Conservation (phyloP, 2,113 vertebrate genomes). For the Gambusia holbrooki region DNA sequence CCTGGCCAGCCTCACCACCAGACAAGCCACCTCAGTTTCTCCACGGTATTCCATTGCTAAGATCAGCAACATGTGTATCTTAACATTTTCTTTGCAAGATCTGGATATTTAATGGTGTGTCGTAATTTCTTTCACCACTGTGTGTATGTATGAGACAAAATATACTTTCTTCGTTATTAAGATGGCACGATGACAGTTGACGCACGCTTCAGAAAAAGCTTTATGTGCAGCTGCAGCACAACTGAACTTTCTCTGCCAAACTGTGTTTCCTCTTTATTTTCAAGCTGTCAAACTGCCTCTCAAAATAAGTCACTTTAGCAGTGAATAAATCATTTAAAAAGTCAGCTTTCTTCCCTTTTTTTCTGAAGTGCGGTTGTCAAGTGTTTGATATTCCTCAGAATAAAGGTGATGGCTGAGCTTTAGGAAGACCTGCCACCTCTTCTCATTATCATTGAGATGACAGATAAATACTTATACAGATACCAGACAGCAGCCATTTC, state of each 20-base stretch:
- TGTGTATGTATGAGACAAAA: not conserved
- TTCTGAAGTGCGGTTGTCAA: conserved; percentile 13
- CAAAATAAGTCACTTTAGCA: conserved; percentile 23
- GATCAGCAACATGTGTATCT: not conserved
- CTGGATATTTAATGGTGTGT: not conserved
- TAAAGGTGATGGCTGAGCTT: conserved; percentile 49
- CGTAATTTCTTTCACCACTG: not conserved
- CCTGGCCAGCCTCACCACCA: not conserved
- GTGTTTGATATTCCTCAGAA: conserved; percentile 38
- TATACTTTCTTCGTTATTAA: not conserved
- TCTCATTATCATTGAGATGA: conserved; percentile 39
- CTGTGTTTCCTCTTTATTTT: not conserved
- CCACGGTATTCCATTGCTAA: not conserved
- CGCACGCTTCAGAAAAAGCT: not conserved
- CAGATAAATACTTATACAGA: conserved; percentile 24
- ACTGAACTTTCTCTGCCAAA: conserved; percentile 27
- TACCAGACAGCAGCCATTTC: conserved; percentile 21
- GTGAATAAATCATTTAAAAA: conserved; percentile 37
- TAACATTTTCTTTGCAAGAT: not conserved
- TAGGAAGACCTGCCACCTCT: conserved; percentile 30
- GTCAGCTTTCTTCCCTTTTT: not conserved
- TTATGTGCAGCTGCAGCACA: not conserved
- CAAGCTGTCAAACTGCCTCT: conserved; percentile 30
- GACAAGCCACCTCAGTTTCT: not conserved
- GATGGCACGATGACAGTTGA: not conserved